Base-by-base conservation (phyloP, 2,113 vertebrate species). In the Theristicus caerulescens region DNA sequence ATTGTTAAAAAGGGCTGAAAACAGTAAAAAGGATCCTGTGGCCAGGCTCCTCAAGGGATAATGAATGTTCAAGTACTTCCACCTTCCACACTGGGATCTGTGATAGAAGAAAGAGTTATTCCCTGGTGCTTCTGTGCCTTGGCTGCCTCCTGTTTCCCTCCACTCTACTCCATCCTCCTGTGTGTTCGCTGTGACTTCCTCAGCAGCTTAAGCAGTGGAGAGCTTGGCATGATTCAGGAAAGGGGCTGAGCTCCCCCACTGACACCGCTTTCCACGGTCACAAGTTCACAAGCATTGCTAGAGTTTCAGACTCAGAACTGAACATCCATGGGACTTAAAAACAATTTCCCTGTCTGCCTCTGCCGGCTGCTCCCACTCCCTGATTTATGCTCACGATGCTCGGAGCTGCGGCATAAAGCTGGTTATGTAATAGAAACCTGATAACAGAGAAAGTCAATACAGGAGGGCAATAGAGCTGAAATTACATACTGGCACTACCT, bases 391-490 rank as follows among this genome's bases (percentile, higher is more conserved):
- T 55, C 2, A 10, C 8, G 76, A 82, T 94, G 83, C 73, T 95
- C 13, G 2, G 67, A 88, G 82, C 85, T 71, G 62, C 21, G 1
- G 93, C 79, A 95, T 95, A 96, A 97, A 96, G 95, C 93, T 88
- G 71, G 84, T 94, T 96, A 96, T 88, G 93, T 92, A 96, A 96
- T 79, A 94, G 95, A 93, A 96, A 97, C 89, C 46, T 89, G 92
- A 95, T 95, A 95, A 92, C 55, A 73, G 64, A 55, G 91, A 93
- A 97, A 95, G 89, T 73, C 84, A 92, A 95, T 94, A 92, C 38
- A 7, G 79, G 61, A 94, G 82, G 67, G 79, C 77, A 82, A 65
- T 12, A 67, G 88, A 80, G 91, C 74, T 96, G 95, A 95, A 96
- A 97, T 96, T 95, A 94, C 96, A 97, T 66, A 58, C 84, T 93